A percentile compares a stretch with the other conserved stretches of the same genome.
Conservation (phyloP, 64 coral and sea anemone species). For the Dendronephthya gigantea region DNA sequence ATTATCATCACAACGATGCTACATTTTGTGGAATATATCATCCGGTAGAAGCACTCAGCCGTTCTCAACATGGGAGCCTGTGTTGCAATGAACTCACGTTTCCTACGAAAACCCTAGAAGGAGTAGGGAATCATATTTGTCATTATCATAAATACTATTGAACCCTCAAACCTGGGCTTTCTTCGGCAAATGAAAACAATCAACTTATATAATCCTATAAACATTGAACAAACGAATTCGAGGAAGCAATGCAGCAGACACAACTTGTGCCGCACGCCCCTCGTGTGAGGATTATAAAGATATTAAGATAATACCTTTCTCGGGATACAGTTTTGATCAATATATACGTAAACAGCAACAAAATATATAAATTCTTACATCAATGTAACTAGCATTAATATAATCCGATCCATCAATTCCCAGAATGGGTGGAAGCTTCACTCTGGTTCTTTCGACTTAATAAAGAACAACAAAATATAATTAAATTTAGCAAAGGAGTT, state of each 20-base stretch:
- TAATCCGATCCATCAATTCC: conserved; percentile 79
- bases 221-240: no score
- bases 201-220: no score
- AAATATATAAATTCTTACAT: conserved; percentile 45
- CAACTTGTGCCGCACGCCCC: no score
- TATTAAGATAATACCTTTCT: no score
- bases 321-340: neutral
- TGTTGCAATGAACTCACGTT: conserved; percentile 68
- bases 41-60: conserved; percentile 84
- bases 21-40: conserved; percentile 29
- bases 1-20: neutral
- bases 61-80: conserved; percentile 71
- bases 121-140: neutral
- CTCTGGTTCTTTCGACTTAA: conserved; percentile 74
- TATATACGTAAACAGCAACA: neutral
- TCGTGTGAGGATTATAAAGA: no score
- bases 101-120: conserved; percentile 66
- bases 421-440: conserved; percentile 50
- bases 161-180: no score
- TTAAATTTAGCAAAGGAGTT: neutral
- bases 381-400: conserved; percentile 90
- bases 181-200: no score
- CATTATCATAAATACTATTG: neutral
- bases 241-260: no score
- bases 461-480: neutral